Evolutionary conservation across 2,797 vertebrate species (phyloP).

Genomic region (Protosalanx chinensis): DNA sequence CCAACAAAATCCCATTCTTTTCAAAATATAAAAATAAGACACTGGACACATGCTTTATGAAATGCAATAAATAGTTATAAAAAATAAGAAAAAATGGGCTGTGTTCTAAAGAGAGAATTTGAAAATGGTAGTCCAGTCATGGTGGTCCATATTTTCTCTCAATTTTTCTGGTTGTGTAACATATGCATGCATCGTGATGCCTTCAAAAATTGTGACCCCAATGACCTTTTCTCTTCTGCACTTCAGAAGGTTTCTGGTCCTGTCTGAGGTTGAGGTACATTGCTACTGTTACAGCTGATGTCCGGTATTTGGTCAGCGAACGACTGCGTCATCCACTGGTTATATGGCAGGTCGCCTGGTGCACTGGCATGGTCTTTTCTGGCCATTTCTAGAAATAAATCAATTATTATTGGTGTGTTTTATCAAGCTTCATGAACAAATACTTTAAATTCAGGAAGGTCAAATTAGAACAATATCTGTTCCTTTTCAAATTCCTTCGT

Average conservation of each 20-base stretch:
- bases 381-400: slow-evolving; percentile 47
- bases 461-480: background rate
- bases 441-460: background rate
- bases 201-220: slow-evolving; percentile 23
- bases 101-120: slow-evolving; percentile 41
- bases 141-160: slow-evolving; percentile 20
- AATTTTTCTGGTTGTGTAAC: slow-evolving; percentile 32
- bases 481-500: background rate
- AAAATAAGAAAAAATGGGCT: slow-evolving; percentile 51
- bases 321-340: slow-evolving; percentile 74
- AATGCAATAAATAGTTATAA: slow-evolving; percentile 66
- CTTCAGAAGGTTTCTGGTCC: slow-evolving; percentile 30
- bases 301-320: slow-evolving; percentile 77
- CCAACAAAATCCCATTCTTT: slow-evolving; percentile 57
- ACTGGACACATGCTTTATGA: slow-evolving; percentile 58
- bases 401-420: background rate
- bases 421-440: too few relatives aligned
- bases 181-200: slow-evolving; percentile 24
- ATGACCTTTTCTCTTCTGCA: slow-evolving; percentile 44
- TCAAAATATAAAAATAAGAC: slow-evolving; percentile 66
- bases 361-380: slow-evolving; percentile 40
- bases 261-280: slow-evolving; percentile 41
- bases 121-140: slow-evolving; percentile 40
- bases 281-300: slow-evolving; percentile 55
- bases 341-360: slow-evolving; percentile 57